Conservation (phyloP, 2,888 invertebrate genomes). For the Phrixothrix hirtus region DNA sequence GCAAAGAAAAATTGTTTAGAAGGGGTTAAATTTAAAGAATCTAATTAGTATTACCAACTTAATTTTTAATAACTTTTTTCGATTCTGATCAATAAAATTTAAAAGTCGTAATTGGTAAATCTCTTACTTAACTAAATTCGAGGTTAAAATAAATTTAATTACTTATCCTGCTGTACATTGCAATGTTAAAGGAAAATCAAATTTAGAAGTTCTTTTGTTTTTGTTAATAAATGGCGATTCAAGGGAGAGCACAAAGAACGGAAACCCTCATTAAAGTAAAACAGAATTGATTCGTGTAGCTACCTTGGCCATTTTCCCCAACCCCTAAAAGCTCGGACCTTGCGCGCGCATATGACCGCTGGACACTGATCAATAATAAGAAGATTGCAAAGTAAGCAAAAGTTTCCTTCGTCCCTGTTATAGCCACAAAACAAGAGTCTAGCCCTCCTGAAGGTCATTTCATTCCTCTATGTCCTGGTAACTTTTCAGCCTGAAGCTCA, state of each 20-base stretch:
- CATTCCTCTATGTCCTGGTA: constrained; percentile 20
- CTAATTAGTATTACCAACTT: too few relatives aligned
- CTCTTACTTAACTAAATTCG: too few relatives aligned
- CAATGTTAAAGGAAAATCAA: constrained; percentile 10
- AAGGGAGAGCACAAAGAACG: constrained; percentile 19
- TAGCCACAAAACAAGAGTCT: constrained; percentile 38
- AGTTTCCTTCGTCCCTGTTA: constrained; percentile 46
- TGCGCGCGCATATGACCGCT: constrained; percentile 58
- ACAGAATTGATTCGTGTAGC: constrained; percentile 38
- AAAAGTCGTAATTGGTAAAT: too few relatives aligned
- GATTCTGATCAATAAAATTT: too few relatives aligned
- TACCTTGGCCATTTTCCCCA: constrained; percentile 32
- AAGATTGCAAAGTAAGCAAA: constrained; percentile 60
- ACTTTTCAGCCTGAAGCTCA: constrained; percentile 18
- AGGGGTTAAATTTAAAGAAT: too few relatives aligned
- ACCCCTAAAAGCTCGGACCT: constrained; percentile 42
- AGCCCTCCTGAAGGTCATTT: constrained; percentile 24
- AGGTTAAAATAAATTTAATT: too few relatives aligned
- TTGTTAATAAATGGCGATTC: constrained; percentile 22
- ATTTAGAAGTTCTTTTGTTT: constrained; percentile 29
- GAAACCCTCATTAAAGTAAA: constrained; percentile 37
- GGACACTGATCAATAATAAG: constrained; percentile 60
- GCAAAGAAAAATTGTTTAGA: too few relatives aligned
- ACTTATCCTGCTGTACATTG: too few relatives aligned
- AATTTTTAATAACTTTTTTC: too few relatives aligned